phyloP scores from a whole-genome alignment of 2,113 vertebrate species.

The Ptychochromis oligacanthus region DNA sequence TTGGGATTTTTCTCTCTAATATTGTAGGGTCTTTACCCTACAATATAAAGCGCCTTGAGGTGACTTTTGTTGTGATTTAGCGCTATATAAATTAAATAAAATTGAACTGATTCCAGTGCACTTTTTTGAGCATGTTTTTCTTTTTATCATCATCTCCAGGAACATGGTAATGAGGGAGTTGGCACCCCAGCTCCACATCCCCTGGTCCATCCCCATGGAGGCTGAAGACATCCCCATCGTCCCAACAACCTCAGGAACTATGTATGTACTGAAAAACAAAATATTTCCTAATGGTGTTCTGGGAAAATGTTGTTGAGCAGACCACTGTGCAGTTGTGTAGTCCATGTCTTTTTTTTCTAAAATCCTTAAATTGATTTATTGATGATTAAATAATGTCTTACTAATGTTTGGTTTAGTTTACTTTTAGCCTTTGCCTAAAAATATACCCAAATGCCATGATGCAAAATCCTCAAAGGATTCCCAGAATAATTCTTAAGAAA shows the following conservation, averaged over 20 bases:
- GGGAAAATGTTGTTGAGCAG: neutral
- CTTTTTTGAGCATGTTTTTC: neutral
- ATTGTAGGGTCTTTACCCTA: too few relatives aligned
- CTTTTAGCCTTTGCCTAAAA: neutral
- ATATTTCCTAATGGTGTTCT: neutral
- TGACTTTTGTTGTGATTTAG: too few relatives aligned
- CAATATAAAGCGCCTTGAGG: too few relatives aligned
- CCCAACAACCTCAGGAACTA: constrained; percentile 96
- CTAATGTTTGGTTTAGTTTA: neutral
- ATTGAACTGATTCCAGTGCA: neutral
- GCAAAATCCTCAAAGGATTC: neutral
- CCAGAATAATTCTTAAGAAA: neutral
- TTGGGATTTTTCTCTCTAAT: too few relatives aligned
- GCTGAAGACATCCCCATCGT: constrained; percentile 98
- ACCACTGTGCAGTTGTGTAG: neutral
- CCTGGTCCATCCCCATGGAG: constrained; percentile 96
- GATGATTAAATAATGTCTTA: neutral
- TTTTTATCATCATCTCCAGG: constrained; percentile 70
- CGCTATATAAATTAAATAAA: too few relatives aligned
- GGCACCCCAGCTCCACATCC: constrained; percentile 95
- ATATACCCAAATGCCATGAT: neutral
- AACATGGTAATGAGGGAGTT: constrained; percentile 98
- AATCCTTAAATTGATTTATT: neutral
- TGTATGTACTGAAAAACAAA: constrained; percentile 79
- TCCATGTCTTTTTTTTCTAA: neutral